A percentile compares a stretch with the other conserved stretches of the same genome.
phyloP scores from a whole-genome alignment of 2,113 vertebrate genomes.

The Perognathus longimembris region DNA sequence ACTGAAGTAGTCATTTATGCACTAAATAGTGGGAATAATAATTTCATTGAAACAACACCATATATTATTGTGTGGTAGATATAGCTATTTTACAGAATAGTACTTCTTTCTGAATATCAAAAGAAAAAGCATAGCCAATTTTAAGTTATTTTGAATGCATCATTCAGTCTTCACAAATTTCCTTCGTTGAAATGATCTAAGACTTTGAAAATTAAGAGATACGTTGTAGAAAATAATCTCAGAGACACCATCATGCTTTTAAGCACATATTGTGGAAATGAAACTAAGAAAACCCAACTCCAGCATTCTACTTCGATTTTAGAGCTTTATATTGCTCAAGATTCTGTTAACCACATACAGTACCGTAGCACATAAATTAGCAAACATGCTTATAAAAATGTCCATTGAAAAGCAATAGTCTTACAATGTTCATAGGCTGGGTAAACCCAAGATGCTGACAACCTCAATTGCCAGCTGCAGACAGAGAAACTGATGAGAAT shows the following conservation, averaged over 20 bases:
- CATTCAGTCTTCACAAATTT: not conserved
- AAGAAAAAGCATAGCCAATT: slow-evolving; percentile 32
- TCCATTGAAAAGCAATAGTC: slow-evolving; percentile 83
- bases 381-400: slow-evolving; percentile 83
- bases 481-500: slow-evolving; percentile 90
- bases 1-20: not conserved
- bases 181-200: slow-evolving; percentile 14
- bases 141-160: not conserved
- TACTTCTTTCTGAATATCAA: not conserved
- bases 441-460: slow-evolving; percentile 91
- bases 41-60: slow-evolving; percentile 2
- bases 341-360: slow-evolving; percentile 81
- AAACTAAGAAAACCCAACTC: slow-evolving; percentile 66
- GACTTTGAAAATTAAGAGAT: slow-evolving; percentile 53
- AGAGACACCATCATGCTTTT: slow-evolving; percentile 31
- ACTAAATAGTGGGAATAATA: slow-evolving; percentile 27
- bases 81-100: not conserved
- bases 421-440: slow-evolving; percentile 73
- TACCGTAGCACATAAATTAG: slow-evolving; percentile 82
- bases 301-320: slow-evolving; percentile 48
- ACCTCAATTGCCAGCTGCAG: slow-evolving; percentile 91
- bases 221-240: not conserved
- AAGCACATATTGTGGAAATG: slow-evolving; percentile 79
- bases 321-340: slow-evolving; percentile 63
- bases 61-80: not conserved